A percentile compares a stretch with the other conserved stretches of the same genome.
Conservation (phyloP, 2,113 vertebrate genomes). For the Lontra canadensis region DNA sequence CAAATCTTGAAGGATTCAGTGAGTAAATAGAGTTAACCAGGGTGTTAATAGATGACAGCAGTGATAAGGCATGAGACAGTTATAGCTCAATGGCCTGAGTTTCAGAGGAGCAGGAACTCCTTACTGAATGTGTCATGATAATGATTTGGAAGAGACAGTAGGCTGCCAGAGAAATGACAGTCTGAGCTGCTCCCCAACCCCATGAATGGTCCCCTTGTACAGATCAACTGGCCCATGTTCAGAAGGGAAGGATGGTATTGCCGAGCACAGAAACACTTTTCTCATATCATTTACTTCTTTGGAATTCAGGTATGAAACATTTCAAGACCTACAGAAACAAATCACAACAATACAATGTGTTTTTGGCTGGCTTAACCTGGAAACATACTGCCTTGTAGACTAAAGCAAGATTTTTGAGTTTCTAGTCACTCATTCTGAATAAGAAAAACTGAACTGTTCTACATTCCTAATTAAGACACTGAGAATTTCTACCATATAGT, state of each 20-base stretch:
- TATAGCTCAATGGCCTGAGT: not conserved
- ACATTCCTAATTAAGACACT: not conserved
- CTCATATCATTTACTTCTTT: not conserved
- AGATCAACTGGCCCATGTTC: too few relatives aligned
- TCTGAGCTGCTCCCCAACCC: rapidly evolving
- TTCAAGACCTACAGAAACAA: not conserved
- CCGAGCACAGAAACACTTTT: not conserved
- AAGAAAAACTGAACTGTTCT: not conserved
- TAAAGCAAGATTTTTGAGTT: not conserved
- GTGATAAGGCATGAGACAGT: not conserved
- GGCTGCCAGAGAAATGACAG: not conserved
- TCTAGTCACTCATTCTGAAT: not conserved
- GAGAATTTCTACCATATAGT: not conserved
- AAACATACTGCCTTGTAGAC: not conserved
- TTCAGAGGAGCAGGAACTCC: not conserved
- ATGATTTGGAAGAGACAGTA: not conserved
- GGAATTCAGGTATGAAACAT: not conserved
- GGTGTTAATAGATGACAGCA: not conserved
- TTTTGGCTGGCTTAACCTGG: not conserved
- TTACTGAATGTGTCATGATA: not conserved
- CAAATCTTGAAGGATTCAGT: not conserved
- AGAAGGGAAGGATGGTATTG: not conserved
- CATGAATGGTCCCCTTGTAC: not conserved
- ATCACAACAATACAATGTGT: not conserved
- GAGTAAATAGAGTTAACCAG: not conserved